phyloP scores from a whole-genome alignment of 1,140 invertebrate species.

The Bombus impatiens region DNA sequence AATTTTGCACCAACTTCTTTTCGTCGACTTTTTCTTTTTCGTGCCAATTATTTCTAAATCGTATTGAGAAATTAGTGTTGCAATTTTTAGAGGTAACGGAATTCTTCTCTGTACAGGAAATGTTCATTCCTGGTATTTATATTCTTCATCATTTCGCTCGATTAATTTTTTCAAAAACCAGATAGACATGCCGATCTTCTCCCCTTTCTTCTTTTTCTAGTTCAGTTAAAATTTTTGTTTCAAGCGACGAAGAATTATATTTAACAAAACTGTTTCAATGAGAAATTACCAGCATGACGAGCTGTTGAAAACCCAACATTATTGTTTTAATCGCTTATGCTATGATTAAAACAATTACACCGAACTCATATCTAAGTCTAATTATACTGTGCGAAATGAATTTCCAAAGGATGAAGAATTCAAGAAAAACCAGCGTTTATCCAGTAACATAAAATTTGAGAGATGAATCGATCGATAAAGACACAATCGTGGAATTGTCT shows the following conservation, averaged over 20 bases:
- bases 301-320: neutral
- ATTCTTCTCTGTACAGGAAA: neutral
- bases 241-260: neutral
- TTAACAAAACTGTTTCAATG: neutral
- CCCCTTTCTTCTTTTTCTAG: neutral
- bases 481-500: neutral
- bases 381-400: neutral
- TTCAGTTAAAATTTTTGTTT: neutral
- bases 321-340: neutral
- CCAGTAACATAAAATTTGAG: neutral
- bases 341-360: neutral
- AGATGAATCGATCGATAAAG: neutral
- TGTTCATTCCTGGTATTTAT: too few relatives aligned
- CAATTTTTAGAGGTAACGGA: neutral
- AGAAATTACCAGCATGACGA: neutral
- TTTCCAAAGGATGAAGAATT: neutral
- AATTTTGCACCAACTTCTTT: neutral
- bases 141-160: too few relatives aligned
- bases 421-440: neutral
- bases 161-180: neutral
- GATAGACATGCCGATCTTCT: neutral
- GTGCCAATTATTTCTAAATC: neutral
- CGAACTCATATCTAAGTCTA: neutral
- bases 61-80: neutral
- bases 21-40: too few relatives aligned